A percentile compares a stretch with the other conserved stretches of the same genome.
These are phyloP conservation scores for Eulemur albifrons DNA, from an alignment of 2,797 vertebrate genomes.

Conservation along the genomic window DNA sequence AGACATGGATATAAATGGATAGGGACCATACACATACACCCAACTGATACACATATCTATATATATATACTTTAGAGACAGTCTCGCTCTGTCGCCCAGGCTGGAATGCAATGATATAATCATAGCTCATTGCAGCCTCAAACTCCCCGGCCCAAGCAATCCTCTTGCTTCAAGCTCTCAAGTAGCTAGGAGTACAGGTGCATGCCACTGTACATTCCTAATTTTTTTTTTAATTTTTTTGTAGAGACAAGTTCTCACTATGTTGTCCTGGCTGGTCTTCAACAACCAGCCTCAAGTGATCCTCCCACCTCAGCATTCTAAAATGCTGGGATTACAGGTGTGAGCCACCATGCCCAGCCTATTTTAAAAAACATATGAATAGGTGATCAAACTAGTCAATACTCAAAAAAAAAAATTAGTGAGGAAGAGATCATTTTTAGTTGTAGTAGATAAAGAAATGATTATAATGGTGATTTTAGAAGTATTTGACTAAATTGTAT, in stretches of 20 bases:
- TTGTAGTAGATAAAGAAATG: not conserved
- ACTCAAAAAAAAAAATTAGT: not conserved
- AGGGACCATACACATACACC: not conserved
- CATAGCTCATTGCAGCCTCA: not conserved
- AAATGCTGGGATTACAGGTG: not conserved
- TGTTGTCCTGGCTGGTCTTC: not conserved
- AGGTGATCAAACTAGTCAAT: not conserved
- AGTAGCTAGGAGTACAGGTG: not conserved
- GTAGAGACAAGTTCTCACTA: not conserved
- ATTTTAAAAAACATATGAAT: not conserved
- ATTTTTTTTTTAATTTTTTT: not conserved
- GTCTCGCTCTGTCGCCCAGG: not conserved
- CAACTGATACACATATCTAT: not conserved
- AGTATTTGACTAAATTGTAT: not conserved
- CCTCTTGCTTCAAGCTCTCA: not conserved
- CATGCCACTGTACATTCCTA: not conserved
- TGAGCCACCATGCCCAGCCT: not conserved
- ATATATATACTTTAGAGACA: not conserved
- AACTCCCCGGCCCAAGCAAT: not conserved
- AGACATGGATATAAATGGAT: not conserved
- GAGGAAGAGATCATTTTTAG: not conserved
- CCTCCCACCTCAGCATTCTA: not conserved
- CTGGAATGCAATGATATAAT: not conserved
- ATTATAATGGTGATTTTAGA: not conserved
- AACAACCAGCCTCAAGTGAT: not conserved